A percentile compares a stretch with the other conserved stretches of the same genome.
phyloP scores from a whole-genome alignment of 2,113 vertebrate species.

The Nesogale talazaci region DNA sequence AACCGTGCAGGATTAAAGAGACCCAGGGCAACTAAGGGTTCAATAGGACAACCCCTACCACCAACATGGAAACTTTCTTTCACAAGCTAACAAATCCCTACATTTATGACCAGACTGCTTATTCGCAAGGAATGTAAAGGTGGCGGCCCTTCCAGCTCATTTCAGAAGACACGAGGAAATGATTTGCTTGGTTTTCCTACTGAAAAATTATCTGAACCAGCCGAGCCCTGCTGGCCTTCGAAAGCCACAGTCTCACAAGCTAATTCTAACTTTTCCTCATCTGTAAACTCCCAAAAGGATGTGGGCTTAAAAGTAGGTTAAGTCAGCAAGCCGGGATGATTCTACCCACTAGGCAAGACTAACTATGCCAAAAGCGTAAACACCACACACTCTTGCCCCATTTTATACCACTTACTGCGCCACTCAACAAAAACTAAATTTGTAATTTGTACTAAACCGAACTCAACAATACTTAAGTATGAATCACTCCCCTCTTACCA shows the following conservation, averaged over 20 bases:
- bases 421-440: slow-evolving; percentile 54
- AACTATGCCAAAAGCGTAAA: slow-evolving; percentile 74
- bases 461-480: slow-evolving; percentile 80
- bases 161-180: slow-evolving; percentile 55
- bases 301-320: slow-evolving; percentile 69
- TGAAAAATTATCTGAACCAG: slow-evolving; percentile 68
- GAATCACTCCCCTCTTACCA: slow-evolving; percentile 80
- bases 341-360: slow-evolving; percentile 59
- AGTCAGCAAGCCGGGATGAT: slow-evolving; percentile 65
- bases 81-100: slow-evolving; percentile 38
- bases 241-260: slow-evolving; percentile 66
- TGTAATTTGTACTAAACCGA: slow-evolving; percentile 61
- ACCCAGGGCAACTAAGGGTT: slow-evolving; percentile 7
- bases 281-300: slow-evolving; percentile 54
- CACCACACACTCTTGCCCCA: neutral
- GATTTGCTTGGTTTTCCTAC: slow-evolving; percentile 42
- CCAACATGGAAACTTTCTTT: slow-evolving; percentile 50
- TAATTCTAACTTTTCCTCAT: slow-evolving; percentile 68
- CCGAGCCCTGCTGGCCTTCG: slow-evolving; percentile 60
- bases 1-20: neutral
- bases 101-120: slow-evolving; percentile 40
- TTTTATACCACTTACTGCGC: slow-evolving; percentile 38
- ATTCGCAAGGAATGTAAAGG: slow-evolving; percentile 26
- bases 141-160: neutral
- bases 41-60: neutral